Conservation (phyloP, 2,113 vertebrate genomes). For the human region DNA sequence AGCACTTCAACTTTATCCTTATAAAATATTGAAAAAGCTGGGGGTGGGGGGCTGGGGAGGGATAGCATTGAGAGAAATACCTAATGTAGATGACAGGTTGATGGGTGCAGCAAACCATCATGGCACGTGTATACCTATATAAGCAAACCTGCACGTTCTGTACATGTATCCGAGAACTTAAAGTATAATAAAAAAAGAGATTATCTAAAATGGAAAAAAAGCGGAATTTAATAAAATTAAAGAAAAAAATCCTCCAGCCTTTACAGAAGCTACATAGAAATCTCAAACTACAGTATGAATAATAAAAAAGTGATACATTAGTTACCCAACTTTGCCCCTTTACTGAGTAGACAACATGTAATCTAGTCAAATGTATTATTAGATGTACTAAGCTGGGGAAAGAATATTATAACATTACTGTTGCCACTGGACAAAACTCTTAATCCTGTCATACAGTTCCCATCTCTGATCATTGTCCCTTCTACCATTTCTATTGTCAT, state of each 20-base stretch:
- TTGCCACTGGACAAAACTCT: background rate
- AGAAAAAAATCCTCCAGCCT: background rate
- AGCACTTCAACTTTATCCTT: background rate
- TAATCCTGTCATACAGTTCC: constrained; percentile 20
- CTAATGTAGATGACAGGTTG: too few species aligned
- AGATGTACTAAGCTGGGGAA: background rate
- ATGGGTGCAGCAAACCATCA: too few species aligned
- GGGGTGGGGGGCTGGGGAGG: too few species aligned
- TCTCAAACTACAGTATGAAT: background rate
- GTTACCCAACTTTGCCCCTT: background rate
- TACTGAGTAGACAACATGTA: constrained; percentile 14
- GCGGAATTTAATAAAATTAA: background rate
- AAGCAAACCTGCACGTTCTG: too few species aligned
- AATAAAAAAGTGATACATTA: constrained; percentile 6
- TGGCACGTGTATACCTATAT: too few species aligned
- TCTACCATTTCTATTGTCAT: background rate
- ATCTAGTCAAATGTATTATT: background rate
- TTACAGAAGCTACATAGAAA: background rate
- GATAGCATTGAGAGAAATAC: too few species aligned
- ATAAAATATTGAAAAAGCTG: constrained; percentile 10
- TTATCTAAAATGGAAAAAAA: too few species aligned
- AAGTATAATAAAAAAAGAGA: too few species aligned
- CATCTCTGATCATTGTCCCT: constrained; percentile 6
- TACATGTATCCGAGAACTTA: too few species aligned
- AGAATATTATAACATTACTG: background rate